Conservation (phyloP, 2,797 vertebrate species). For the Pseudopleuronectes americanus region DNA sequence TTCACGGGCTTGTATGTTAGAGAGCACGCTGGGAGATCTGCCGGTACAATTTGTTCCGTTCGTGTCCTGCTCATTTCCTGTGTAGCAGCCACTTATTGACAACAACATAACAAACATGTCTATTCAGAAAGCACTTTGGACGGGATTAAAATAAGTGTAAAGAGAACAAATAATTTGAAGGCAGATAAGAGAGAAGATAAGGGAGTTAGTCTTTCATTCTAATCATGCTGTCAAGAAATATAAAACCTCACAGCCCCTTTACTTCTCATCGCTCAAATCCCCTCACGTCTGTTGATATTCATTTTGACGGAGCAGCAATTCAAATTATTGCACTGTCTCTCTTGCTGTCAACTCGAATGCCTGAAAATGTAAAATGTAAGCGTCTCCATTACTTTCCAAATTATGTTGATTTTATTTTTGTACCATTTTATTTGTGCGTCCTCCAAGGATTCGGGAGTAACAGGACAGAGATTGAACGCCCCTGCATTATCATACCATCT, state of each 20-base stretch:
- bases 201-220: conserved; percentile 25
- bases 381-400: conserved; percentile 36
- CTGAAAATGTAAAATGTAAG: conserved; percentile 26
- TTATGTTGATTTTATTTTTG: conserved; percentile 46
- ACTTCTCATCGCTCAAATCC: conserved; percentile 15
- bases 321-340: conserved; percentile 20
- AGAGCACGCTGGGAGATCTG: conserved; percentile 43
- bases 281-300: conserved; percentile 27
- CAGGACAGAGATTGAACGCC: conserved; percentile 44
- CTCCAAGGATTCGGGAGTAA: conserved; percentile 40
- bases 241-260: background rate
- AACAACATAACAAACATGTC: conserved; percentile 29
- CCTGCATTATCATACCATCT: conserved; percentile 43
- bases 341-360: conserved; percentile 10
- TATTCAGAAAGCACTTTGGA: conserved; percentile 32
- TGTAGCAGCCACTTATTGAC: conserved; percentile 38
- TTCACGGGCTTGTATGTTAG: conserved; percentile 44
- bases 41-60: conserved; percentile 51
- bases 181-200: conserved; percentile 29
- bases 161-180: conserved; percentile 44
- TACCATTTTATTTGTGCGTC: conserved; percentile 24
- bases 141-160: conserved; percentile 29
- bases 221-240: conserved; percentile 21
- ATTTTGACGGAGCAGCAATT: conserved; percentile 39
- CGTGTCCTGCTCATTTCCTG: conserved; percentile 40